Base-by-base conservation (phyloP, 53 echinoderm and acorn worm species). In the Actinopyga echinites region DNA sequence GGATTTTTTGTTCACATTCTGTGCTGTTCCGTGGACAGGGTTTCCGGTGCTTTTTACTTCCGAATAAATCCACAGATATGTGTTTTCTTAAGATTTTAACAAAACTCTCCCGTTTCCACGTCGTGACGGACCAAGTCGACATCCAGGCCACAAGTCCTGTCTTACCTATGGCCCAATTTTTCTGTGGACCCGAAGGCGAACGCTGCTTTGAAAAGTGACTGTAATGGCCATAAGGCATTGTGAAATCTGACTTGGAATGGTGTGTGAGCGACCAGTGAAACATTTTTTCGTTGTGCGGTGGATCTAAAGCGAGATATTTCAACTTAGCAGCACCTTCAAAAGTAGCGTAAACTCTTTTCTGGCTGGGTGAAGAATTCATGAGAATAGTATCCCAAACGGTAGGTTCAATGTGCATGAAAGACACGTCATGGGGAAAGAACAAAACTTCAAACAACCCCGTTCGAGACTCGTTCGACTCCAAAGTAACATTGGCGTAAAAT, bases 241-340 rank as follows among this genome's bases (percentile, higher is more conserved):
- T 11, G 32, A 75, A 75, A 21, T 75, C 75, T 31, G 75, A 75
- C 28, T 75, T 15, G 8, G 75, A 75, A 17, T 75, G 75, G 28
- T 75, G 9, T 24, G 75, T 75, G 15, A 25, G 30, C 4, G 75
- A 75, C 75, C 75, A 75, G 53, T 75, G 75, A 54, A 75, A 75
- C 11, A 20, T 55, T 45, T 55, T 55, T 1, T 54, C 26, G 22
- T 45, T 75, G 11, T 44, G 53, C 17, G 54, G 75, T 5, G 32
- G 56, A 54, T 54, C 20, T 31, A 20, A 54, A 21, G 26, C 30
- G 6, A 75, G 43, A 5, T 3, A 30, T 30, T 54, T 28, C 53
- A 75, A 75, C 56, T 75, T 75, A 17, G 11, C 32, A 0, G 49
- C 55, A 20, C 75, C 45, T 31, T 75, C 75, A 30, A 75, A 75